Conservation (phyloP, 1,140 invertebrate genomes). For the Heliothis subflexa region DNA sequence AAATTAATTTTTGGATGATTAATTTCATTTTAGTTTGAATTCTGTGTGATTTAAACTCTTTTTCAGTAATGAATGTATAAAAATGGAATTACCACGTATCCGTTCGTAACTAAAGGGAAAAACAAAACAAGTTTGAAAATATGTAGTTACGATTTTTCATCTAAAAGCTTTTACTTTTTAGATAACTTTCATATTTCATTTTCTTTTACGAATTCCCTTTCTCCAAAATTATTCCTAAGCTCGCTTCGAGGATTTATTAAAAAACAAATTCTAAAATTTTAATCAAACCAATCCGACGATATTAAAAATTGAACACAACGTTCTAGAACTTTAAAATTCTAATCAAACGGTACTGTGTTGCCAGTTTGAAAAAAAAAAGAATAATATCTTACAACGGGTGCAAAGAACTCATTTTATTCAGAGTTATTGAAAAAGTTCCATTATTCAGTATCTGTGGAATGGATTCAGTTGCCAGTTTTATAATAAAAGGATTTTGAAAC, state of each 20-base stretch:
- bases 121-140: no score
- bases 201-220: neutral
- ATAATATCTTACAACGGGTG: slow-evolving; percentile 24
- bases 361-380: slow-evolving; percentile 54
- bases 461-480: slow-evolving; percentile 44
- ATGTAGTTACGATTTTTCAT: no score
- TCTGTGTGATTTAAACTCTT: slow-evolving; percentile 13
- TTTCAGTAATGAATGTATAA: no score
- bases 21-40: slow-evolving; percentile 35
- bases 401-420: slow-evolving; percentile 51
- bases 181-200: neutral
- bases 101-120: no score
- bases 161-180: no score
- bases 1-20: slow-evolving; percentile 50
- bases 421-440: slow-evolving; percentile 74
- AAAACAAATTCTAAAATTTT: neutral
- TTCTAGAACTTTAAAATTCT: slow-evolving; percentile 51
- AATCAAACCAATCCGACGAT: slow-evolving; percentile 8
- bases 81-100: no score
- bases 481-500: slow-evolving; percentile 39
- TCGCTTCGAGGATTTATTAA: no score
- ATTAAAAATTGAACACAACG: slow-evolving; percentile 21
- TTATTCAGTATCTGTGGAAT: slow-evolving; percentile 56
- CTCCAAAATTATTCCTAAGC: neutral
- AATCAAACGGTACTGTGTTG: slow-evolving; percentile 50